phyloP scores from a whole-genome alignment of 2,888 invertebrate genomes.

The Netelia virgata region DNA sequence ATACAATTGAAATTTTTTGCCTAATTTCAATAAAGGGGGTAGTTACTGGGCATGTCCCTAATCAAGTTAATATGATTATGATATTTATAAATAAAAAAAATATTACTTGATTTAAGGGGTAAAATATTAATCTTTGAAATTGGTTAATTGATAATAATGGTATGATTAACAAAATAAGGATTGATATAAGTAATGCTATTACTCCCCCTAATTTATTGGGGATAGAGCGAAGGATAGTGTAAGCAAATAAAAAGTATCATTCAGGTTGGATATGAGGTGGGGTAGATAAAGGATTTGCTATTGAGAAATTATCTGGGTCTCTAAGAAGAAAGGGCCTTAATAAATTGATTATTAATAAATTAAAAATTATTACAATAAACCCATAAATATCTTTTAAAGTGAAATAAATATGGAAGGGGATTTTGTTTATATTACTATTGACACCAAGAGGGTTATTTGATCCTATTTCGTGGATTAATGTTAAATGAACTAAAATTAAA shows the following conservation, averaged over 20 bases:
- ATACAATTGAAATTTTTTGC: no score
- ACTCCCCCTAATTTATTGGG: slow-evolving; percentile 93
- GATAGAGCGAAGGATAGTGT: slow-evolving; percentile 93
- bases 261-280: slow-evolving; percentile 93
- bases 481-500: slow-evolving; percentile 88
- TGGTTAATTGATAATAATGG: slow-evolving; percentile 87
- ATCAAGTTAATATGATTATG: slow-evolving; percentile 84
- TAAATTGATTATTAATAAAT: slow-evolving; percentile 85
- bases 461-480: slow-evolving; percentile 89
- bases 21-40: slow-evolving; percentile 81
- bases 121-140: slow-evolving; percentile 88
- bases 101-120: slow-evolving; percentile 83
- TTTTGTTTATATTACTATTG: slow-evolving; percentile 89
- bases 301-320: slow-evolving; percentile 91
- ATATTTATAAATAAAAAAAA: slow-evolving; percentile 82
- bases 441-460: slow-evolving; percentile 89
- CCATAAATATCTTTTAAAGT: slow-evolving; percentile 88
- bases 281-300: slow-evolving; percentile 89
- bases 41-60: slow-evolving; percentile 85
- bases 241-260: slow-evolving; percentile 94
- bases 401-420: slow-evolving; percentile 90
- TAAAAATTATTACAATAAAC: slow-evolving; percentile 87
- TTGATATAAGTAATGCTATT: slow-evolving; percentile 88
- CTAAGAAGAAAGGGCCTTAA: slow-evolving; percentile 87
- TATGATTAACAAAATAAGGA: slow-evolving; percentile 89